Percentiles rank a stretch among this genome's conserved stretches.
Evolutionary conservation across 2,113 vertebrate species (phyloP).

Genomic region (Campylomormyrus numenius): DNA sequence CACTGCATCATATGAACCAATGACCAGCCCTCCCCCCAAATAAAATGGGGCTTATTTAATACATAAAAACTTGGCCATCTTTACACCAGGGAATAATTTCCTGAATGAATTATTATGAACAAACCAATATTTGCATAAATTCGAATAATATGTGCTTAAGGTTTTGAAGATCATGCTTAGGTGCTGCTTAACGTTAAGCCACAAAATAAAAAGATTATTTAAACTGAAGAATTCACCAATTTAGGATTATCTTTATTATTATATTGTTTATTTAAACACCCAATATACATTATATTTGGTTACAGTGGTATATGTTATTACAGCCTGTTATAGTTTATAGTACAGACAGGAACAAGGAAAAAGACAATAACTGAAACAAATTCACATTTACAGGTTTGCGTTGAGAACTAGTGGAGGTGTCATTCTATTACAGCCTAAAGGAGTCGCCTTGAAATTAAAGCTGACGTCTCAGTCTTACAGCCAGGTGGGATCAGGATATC

Average conservation of each 20-base stretch:
- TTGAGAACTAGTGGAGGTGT: not conserved
- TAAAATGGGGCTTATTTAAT: not conserved
- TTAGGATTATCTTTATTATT: not conserved
- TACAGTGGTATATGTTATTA: not conserved
- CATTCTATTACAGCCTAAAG: not conserved
- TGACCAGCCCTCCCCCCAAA: not conserved
- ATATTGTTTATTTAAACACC: not conserved
- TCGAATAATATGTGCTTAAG: not conserved
- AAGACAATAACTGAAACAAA: not conserved
- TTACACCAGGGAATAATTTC: not conserved
- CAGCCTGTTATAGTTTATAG: not conserved
- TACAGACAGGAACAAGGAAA: not conserved
- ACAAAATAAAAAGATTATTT: not conserved
- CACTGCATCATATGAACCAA: not conserved
- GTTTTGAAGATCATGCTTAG: not conserved
- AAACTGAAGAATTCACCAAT: not conserved
- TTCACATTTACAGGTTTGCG: not conserved
- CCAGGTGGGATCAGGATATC: not conserved
- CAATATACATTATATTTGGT: not conserved
- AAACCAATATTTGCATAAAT: constrained; percentile 3
- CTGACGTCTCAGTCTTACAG: not conserved
- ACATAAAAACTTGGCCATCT: not conserved
- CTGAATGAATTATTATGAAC: not conserved
- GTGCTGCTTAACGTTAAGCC: not conserved
- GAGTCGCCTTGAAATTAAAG: not conserved